Percentiles rank a stretch among this genome's conserved stretches.
Evolutionary conservation across 2,113 vertebrate genomes (phyloP).

Genomic region (Hydrolagus affinis): DNA sequence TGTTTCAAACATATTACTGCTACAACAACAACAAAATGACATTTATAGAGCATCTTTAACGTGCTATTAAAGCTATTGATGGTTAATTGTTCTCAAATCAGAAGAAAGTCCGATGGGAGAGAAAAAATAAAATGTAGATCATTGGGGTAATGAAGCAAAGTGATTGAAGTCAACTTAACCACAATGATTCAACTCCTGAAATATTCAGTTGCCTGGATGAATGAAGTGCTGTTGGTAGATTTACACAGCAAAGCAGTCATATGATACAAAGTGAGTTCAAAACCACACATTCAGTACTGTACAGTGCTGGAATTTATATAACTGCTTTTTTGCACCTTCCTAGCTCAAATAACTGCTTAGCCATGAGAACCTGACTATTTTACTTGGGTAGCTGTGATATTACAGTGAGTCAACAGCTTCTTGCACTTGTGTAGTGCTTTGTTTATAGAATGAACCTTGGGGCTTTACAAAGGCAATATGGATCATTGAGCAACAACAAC

Average conservation of each 20-base stretch:
- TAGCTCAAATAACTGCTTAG: not conserved
- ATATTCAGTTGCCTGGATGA: not conserved
- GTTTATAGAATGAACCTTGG: no score
- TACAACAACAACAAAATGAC: no score
- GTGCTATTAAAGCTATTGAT: conserved; percentile 32
- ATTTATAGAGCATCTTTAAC: no score
- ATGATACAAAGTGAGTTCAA: not conserved
- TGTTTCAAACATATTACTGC: conserved; percentile 20
- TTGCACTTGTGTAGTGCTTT: no score
- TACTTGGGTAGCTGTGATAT: not conserved
- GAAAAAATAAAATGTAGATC: not conserved
- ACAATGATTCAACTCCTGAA: no score
- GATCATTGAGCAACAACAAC: no score
- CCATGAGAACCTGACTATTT: not conserved
- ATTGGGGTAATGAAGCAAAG: no score
- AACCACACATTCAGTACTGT: not conserved
- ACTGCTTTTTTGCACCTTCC: not conserved
- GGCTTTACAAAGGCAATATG: no score
- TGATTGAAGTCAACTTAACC: not conserved
- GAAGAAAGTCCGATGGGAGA: not conserved
- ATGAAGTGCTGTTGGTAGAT: not conserved
- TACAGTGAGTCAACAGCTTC: no score
- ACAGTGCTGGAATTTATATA: not conserved
- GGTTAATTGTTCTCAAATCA: not conserved
- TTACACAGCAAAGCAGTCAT: not conserved